Percentiles rank a stretch among this genome's conserved stretches.
Evolutionary conservation across 2,113 vertebrate genomes (phyloP).

Genomic region (Tragelaphus scriptus): DNA sequence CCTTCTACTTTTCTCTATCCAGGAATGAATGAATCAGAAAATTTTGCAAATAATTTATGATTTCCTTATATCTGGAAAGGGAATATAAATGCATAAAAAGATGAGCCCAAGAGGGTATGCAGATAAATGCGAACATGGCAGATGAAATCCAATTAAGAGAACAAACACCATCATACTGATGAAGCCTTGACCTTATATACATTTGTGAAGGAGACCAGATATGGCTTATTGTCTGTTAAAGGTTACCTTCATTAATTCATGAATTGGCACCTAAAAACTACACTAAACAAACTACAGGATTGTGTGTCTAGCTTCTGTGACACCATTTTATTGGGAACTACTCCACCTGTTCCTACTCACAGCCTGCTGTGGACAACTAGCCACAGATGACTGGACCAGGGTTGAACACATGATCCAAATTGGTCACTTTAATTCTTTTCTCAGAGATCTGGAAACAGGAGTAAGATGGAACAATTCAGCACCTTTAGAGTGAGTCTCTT

Average conservation of each 20-base stretch:
- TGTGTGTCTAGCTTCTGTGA: not conserved
- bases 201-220: constrained; percentile 56
- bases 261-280: not conserved
- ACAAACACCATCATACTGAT: constrained; percentile 46
- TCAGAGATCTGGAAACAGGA: not conserved
- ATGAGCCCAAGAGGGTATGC: not conserved
- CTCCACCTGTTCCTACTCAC: not conserved
- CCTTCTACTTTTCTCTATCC: constrained; percentile 19
- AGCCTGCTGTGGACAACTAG: not conserved
- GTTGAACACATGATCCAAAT: not conserved
- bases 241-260: not conserved
- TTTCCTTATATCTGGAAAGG: constrained; percentile 58
- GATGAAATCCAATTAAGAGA: constrained; percentile 63
- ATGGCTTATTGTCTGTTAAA: not conserved
- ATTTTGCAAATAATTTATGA: constrained; percentile 53
- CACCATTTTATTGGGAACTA: not conserved
- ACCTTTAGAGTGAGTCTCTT: not conserved
- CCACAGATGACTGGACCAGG: not conserved
- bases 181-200: constrained; percentile 21
- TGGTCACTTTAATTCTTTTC: not conserved
- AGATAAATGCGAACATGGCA: constrained; percentile 29
- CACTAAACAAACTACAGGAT: not conserved
- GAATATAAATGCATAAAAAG: constrained; percentile 54
- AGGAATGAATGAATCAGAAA: constrained; percentile 58
- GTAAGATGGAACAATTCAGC: not conserved